Evolutionary conservation across 2,888 invertebrate genomes (phyloP).

Genomic region (Troglohyphantes excavatus): DNA sequence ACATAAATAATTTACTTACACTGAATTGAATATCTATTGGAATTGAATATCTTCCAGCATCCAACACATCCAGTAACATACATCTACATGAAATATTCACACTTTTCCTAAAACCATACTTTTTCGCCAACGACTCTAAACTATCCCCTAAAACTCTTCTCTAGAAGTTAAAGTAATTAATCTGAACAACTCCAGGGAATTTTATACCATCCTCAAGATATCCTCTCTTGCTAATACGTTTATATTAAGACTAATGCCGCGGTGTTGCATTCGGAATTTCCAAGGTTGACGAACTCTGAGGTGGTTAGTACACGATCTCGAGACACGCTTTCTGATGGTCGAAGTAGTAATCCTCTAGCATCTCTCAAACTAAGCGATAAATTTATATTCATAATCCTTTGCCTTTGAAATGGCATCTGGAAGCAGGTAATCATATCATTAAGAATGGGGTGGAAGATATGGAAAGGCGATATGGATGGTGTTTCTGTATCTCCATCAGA

Average conservation of each 20-base stretch:
- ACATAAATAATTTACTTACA: too few relatives aligned
- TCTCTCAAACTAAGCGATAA: slow-evolving; percentile 58
- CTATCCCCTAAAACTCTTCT: not conserved
- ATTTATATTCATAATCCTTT: slow-evolving; percentile 75
- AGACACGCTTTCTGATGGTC: slow-evolving; percentile 34
- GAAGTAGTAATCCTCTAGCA: slow-evolving; percentile 52
- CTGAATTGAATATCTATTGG: too few relatives aligned
- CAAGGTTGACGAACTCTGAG: too few relatives aligned
- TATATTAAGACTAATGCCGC: slow-evolving; percentile 50
- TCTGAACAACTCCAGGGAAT: not conserved
- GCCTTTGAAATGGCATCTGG: slow-evolving; percentile 26
- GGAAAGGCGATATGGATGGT: not conserved
- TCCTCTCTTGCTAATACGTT: slow-evolving; percentile 27
- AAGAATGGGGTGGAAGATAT: slow-evolving; percentile 16
- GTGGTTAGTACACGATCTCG: too few relatives aligned
- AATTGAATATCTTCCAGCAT: too few relatives aligned
- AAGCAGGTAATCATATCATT: slow-evolving; percentile 45
- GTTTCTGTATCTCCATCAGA: too few relatives aligned
- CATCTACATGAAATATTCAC: too few relatives aligned
- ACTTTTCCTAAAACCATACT: too few relatives aligned
- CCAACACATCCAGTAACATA: too few relatives aligned
- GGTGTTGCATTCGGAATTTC: too few relatives aligned
- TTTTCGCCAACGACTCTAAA: too few relatives aligned
- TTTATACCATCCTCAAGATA: not conserved
- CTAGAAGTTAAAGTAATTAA: not conserved